Evolutionary conservation across 2,797 vertebrate species (phyloP), one percentile per base, ranked within the genome.

Genomic region (Acanthopagrus latus): DNA sequence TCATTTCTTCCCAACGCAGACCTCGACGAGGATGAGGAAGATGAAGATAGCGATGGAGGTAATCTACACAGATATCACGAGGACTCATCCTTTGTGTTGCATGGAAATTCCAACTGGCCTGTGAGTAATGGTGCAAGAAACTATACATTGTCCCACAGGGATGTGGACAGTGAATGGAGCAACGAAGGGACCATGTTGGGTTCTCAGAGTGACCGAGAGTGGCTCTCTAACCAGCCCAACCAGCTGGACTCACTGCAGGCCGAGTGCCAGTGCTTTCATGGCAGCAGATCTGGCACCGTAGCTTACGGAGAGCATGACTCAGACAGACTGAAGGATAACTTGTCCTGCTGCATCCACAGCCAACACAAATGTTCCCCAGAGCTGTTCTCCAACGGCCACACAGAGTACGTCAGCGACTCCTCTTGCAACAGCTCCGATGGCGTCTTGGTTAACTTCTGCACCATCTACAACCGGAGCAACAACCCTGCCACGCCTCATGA

Each of bases 401-500:
- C 95, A 82, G 96, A 97, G 63, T 95, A 95, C 0, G 85, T 94
- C 84, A 98, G 96, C 0, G 97, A 99, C 94, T 98, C 97, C 0
- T 99, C 98, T 64, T 98, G 97, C 87, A 98, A 97, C 92, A 99
- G 98, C 57, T 99, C 98, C 0, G 97, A 99, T 0, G 98, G 98
- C 0, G 91, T 99, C 50, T 92, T 99, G 55, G 97, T 99, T 73
- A 99, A 97, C 77, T 98, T 99, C 93, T 98, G 97, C 76, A 88
- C 98, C 41, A 98, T 99, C 71, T 99, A 99, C 87, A 95, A 95
- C 91, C 96, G 96, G 76, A 96, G 95, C 93, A 98, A 96, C 44
- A 95, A 95, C 73, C 94, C 95, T 0, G 93, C 96, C 80, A 96
- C 90, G 1, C 95, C 97, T 3, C 82, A 82, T 1, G 92, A 93